Conservation (phyloP, 2,113 vertebrate species). For the Catharus bicknelli region DNA sequence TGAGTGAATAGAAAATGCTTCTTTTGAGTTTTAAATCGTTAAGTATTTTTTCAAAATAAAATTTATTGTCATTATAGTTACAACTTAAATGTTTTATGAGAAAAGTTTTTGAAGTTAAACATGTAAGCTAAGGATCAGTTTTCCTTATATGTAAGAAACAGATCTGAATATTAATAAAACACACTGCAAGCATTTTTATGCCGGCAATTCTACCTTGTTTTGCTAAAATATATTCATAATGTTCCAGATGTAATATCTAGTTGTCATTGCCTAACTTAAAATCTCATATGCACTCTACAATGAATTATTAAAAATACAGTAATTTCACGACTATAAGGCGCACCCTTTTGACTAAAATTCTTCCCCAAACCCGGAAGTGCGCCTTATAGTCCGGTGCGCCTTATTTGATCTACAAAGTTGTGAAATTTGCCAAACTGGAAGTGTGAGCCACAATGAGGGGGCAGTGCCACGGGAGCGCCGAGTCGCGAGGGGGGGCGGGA, state of each 20-base stretch:
- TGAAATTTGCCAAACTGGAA: no score
- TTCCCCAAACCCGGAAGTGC: no score
- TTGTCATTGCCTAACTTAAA: neutral
- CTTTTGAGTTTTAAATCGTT: neutral
- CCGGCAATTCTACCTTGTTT: neutral
- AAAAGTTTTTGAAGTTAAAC: neutral
- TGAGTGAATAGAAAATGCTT: neutral
- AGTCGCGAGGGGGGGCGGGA: no score
- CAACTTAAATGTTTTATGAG: neutral
- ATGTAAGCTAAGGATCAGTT: neutral
- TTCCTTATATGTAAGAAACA: neutral
- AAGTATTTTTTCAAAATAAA: neutral
- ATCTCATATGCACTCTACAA: neutral
- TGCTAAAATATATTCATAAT: neutral
- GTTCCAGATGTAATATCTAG: neutral
- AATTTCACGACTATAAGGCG: no score
- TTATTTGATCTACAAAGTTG: no score
- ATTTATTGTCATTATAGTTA: neutral
- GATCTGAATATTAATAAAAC: neutral
- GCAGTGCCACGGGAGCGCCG: no score
- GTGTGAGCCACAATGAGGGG: no score
- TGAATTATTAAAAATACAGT: neutral
- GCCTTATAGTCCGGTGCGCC: no score
- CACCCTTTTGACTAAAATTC: no score
- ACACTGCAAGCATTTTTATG: neutral